These are phyloP conservation scores for Diloba caeruleocephala DNA, from an alignment of 2,888 invertebrate species.

Conservation along the genomic window DNA sequence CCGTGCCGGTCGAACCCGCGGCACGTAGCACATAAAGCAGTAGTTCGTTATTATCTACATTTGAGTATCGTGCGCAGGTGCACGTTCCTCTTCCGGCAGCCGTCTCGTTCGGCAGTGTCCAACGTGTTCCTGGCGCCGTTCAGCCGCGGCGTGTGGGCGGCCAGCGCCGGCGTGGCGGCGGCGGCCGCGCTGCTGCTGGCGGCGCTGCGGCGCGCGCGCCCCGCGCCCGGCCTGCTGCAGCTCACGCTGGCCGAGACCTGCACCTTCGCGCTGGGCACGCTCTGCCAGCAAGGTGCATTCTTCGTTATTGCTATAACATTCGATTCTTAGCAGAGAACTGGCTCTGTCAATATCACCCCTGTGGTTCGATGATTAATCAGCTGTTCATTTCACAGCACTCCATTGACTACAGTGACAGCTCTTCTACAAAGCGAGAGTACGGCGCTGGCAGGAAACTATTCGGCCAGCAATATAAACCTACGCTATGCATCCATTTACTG, in stretches of 20 bases:
- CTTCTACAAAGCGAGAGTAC: too few relatives aligned
- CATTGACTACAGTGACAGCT: too few relatives aligned
- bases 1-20: too few relatives aligned
- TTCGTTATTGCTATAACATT: too few relatives aligned
- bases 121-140: conserved; percentile 91
- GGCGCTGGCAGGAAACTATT: too few relatives aligned
- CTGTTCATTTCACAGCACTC: too few relatives aligned
- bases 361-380: too few relatives aligned
- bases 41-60: not conserved
- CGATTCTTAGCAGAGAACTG: too few relatives aligned
- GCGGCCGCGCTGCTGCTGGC: conserved; percentile 60
- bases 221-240: conserved; percentile 44
- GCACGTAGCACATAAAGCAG: too few relatives aligned
- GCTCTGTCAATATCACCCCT: too few relatives aligned
- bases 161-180: conserved; percentile 59
- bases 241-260: conserved; percentile 80
- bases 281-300: conserved; percentile 89
- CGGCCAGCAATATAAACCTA: too few relatives aligned
- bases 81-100: conserved; percentile 90
- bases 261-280: conserved; percentile 87
- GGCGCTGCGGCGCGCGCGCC: conserved; percentile 39
- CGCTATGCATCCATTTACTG: too few relatives aligned
- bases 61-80: conserved; percentile 69
- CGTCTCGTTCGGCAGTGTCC: conserved; percentile 89
- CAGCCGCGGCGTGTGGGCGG: conserved; percentile 88